Percentiles rank a stretch among this genome's conserved stretches.
These are phyloP conservation scores for Chrysopilus asiliformis DNA, from an alignment of 2,888 invertebrate genomes.

Conservation along the genomic window DNA sequence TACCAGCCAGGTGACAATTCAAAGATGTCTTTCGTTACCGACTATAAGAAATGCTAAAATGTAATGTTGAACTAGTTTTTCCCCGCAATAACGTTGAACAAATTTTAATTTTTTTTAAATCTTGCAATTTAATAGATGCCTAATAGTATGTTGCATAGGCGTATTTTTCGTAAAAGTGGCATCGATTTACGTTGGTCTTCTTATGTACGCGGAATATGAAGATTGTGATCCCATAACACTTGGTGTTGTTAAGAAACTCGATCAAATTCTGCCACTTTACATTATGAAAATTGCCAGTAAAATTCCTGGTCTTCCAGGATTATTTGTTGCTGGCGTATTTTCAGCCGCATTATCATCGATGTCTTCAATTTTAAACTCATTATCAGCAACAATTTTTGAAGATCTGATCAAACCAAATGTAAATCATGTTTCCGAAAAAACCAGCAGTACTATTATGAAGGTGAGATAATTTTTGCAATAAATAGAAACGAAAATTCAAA, in stretches of 20 bases:
- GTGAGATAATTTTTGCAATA: constrained; percentile 14
- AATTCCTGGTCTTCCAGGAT: constrained; percentile 28
- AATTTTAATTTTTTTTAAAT: background rate
- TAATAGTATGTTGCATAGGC: constrained; percentile 13
- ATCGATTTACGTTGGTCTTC: constrained; percentile 27
- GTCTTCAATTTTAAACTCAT: constrained; percentile 39
- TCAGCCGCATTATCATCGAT: constrained; percentile 37
- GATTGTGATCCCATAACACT: constrained; percentile 36
- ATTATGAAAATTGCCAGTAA: constrained; percentile 31
- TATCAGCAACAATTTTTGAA: constrained; percentile 37
- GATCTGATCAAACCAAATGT: constrained; percentile 32
- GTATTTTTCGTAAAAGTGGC: constrained; percentile 10
- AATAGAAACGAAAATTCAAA: constrained; percentile 8
- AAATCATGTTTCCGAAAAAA: constrained; percentile 24
- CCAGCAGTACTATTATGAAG: constrained; percentile 20
- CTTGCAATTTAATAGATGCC: constrained; percentile 7
- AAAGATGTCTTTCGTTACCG: constrained; percentile 37
- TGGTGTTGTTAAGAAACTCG: constrained; percentile 19
- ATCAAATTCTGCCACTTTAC: constrained; percentile 17
- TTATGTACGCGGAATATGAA: constrained; percentile 37
- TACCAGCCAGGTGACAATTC: constrained; percentile 35
- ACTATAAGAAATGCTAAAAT: constrained; percentile 26
- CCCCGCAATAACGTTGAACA: constrained; percentile 10
- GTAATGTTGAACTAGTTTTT: constrained; percentile 18
- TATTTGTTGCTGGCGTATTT: constrained; percentile 39